These are phyloP conservation scores for Sclerodermus sp. DNA, from an alignment of 2,888 invertebrate genomes.

Conservation along the genomic window DNA sequence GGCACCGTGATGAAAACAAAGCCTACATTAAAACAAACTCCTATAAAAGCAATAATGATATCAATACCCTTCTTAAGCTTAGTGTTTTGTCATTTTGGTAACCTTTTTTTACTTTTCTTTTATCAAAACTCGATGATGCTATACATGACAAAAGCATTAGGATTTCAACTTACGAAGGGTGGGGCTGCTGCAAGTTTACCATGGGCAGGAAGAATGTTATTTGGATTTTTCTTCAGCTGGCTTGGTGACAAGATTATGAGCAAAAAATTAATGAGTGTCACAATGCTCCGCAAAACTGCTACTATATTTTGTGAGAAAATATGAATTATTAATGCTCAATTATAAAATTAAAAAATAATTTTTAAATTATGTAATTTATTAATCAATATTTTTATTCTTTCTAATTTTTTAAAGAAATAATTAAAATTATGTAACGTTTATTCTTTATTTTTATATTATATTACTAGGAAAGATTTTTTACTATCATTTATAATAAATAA, in stretches of 20 bases:
- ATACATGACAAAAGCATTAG: slow-evolving; percentile 72
- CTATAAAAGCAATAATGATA: slow-evolving; percentile 64
- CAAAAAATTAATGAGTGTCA: slow-evolving; percentile 58
- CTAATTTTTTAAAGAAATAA: neutral
- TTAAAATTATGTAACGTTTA: too few species aligned
- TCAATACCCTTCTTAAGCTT: slow-evolving; percentile 74
- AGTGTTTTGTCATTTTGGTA: slow-evolving; percentile 71
- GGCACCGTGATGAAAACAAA: slow-evolving; percentile 32
- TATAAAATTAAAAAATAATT: too few species aligned
- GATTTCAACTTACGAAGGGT: slow-evolving; percentile 71
- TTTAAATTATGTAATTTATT: neutral
- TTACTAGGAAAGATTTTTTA: too few species aligned
- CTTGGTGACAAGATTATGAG: slow-evolving; percentile 67
- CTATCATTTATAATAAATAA: too few species aligned
- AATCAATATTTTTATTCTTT: neutral
- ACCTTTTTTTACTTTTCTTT: slow-evolving; percentile 76
- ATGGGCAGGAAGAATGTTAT: slow-evolving; percentile 69
- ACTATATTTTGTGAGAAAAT: slow-evolving; percentile 49
- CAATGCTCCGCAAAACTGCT: slow-evolving; percentile 39
- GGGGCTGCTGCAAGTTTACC: slow-evolving; percentile 73
- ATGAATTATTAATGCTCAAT: too few species aligned
- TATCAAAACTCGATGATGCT: slow-evolving; percentile 76
- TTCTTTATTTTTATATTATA: too few species aligned
- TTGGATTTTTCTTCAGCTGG: slow-evolving; percentile 72
- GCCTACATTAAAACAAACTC: slow-evolving; percentile 60